These are phyloP conservation scores for Drosophila sordidula DNA, from an alignment of 2,888 invertebrate species.

Conservation along the genomic window DNA sequence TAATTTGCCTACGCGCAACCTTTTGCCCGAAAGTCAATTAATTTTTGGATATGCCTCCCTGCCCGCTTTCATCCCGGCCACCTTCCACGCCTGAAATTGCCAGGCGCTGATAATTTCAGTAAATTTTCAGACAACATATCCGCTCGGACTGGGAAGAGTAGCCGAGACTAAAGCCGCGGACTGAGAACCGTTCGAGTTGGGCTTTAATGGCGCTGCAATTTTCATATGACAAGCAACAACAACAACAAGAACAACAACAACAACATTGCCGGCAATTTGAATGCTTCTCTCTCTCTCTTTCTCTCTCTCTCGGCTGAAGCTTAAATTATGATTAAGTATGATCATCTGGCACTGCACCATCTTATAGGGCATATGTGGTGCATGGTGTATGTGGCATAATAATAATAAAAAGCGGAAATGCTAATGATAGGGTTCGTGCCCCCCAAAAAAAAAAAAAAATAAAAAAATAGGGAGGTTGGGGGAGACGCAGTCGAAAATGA, in stretches of 20 bases:
- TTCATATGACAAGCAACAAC: constrained; percentile 74
- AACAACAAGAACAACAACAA: constrained; percentile 19
- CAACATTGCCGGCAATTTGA: constrained; percentile 62
- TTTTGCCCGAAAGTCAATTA: constrained; percentile 72
- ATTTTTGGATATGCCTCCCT: constrained; percentile 50
- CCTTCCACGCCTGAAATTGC: constrained; percentile 25
- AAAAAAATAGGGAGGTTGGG: constrained; percentile 29
- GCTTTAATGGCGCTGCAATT: constrained; percentile 76
- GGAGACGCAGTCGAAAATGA: constrained; percentile 5
- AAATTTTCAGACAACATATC: constrained; percentile 76
- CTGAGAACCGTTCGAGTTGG: constrained; percentile 5
- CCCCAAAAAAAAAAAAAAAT: constrained; percentile 46
- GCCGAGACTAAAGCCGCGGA: not conserved
- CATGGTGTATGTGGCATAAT: constrained; percentile 54
- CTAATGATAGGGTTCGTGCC: constrained; percentile 84
- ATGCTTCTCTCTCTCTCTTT: not conserved
- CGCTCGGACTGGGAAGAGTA: constrained; percentile 37
- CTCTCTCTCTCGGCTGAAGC: constrained; percentile 37
- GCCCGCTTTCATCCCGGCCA: too few relatives aligned
- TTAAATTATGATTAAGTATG: constrained; percentile 83
- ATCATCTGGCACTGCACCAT: constrained; percentile 66
- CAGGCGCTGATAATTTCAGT: constrained; percentile 63
- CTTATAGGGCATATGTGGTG: constrained; percentile 4
- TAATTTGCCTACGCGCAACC: constrained; percentile 76
- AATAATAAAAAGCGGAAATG: constrained; percentile 85